Evolutionary conservation across 2,113 vertebrate genomes (phyloP), one percentile per base, ranked within the genome.

Genomic region (Pleuronectes platessa): DNA sequence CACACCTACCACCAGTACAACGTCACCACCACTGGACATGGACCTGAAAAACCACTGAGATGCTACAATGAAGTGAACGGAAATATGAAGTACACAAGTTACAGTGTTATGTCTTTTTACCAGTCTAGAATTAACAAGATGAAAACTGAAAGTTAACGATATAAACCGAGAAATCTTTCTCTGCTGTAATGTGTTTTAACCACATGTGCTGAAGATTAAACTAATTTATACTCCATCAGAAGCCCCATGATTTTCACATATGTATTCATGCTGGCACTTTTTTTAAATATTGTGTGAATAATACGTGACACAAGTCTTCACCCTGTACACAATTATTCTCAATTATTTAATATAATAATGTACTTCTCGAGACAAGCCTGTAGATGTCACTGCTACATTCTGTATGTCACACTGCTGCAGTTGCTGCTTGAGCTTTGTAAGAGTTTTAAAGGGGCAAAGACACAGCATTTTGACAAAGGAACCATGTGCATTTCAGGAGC

Each of bases 371-470:
- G 27, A 26, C 2, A 1, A 26, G 1, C 83, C 87, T 81, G 55
- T 81, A 84, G 85, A 72, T 81, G 87, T 79, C 86, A 71, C 81
- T 86, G 71, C 74, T 74, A 20, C 7, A 62, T 60, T 47, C 74
- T 18, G 60, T 56, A 53, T 61, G 20, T 47, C n/a, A 0, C 49
- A 18, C 59, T 10, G 42, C 18, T 26, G 20, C 23, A n/a, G 73
- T 20, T 49, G 17, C 60, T 37, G 15, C n/a, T 23, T 61, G 18
- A 42, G 35, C 35, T 37, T 8, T 8, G 9, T 10, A 42, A 42
- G 40, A 42, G 1, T 42, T 42, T 42, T 10, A n/a, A 2, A 55
- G 26, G 23, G 42, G 4, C 49, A 54, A 35, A 53, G 5, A 66
- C 9, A 10, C 3, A 53, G 24, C 1, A 53, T 40, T n/a, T 77